Evolutionary conservation across 2,888 invertebrate genomes (phyloP), one percentile per base, ranked within the genome.

Genomic region (Seira musarum): DNA sequence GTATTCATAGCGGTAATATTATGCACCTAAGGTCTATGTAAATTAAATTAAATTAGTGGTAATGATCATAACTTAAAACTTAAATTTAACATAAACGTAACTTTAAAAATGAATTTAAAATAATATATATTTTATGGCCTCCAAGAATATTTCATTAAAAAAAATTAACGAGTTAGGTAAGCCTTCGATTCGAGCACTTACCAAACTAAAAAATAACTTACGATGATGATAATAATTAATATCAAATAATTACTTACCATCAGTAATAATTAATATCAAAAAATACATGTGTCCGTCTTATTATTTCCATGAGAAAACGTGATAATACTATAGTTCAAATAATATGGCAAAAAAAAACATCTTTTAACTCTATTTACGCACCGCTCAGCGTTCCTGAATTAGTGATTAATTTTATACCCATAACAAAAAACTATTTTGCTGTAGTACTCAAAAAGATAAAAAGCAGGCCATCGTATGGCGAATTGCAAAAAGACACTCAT

Each of bases 1-100:
- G 69, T 74, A 63, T 57, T 75, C 57, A 74, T 74, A 80, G 76
- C 76, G 53, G 21, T 57, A 53, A 8, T 5, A 30, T 30, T 5
- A 5, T 30, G 2, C 2, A 30, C 30, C 30, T 30, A 30, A 30
- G 8, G 24, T 10, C 21, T 68, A 53, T 13, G 46, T 66, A 40
- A 67, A 49, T 49, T 2, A 17, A 8, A 17, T 64, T 25, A 24
- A 19, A 19, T 13, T 61, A 61, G 13, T 61, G 21, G 13, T 61
- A 22, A 61, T 19, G 5, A 19, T 61, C 8, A 64, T 25, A 2
- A 64, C 24, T 2, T 21, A 63, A 25, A 24, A 64, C 3, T 64
- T n/a, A 30, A 30, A 64, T n/a, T n/a, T n/a, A n/a, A n/a, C n/a
- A n/a, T n/a, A n/a, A n/a, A 40, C 40, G 6, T 40, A 40, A 40